A percentile compares a stretch with the other conserved stretches of the same genome.
phyloP scores from a whole-genome alignment of 2,113 vertebrate genomes.

The Saccopteryx bilineata region DNA sequence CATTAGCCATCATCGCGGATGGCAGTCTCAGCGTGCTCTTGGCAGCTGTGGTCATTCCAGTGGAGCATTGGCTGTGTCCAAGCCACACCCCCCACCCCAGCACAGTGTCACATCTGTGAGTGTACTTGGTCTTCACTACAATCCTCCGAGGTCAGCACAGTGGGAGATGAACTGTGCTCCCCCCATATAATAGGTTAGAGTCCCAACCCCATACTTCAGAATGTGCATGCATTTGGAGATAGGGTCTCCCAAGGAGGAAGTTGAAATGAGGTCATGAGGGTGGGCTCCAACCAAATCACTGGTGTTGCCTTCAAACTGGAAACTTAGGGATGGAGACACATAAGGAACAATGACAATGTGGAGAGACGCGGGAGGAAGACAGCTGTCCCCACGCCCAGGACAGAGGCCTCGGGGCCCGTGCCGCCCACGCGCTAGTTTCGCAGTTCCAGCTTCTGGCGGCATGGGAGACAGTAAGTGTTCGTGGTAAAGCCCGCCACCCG shows the following conservation, averaged over 20 bases:
- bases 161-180: no score
- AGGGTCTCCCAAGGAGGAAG: neutral
- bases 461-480: accelerated
- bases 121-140: accelerated
- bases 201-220: neutral
- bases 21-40: accelerated
- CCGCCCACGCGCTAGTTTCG: accelerated
- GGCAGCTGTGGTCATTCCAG: neutral
- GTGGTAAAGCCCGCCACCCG: neutral
- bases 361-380: neutral
- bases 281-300: neutral
- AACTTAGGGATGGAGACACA: neutral
- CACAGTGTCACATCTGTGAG: neutral
- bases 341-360: accelerated
- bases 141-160: accelerated
- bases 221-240: neutral
- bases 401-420: accelerated
- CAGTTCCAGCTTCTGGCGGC: neutral
- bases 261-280: neutral
- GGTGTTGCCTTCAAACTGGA: neutral
- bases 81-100: neutral
- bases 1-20: accelerated
- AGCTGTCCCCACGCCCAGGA: accelerated
- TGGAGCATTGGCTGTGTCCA: neutral
- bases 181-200: no score